Percentiles rank a stretch among this genome's conserved stretches.
These are phyloP conservation scores for Prionailurus bengalensis DNA, from an alignment of 2,113 vertebrate genomes.

Conservation along the genomic window DNA sequence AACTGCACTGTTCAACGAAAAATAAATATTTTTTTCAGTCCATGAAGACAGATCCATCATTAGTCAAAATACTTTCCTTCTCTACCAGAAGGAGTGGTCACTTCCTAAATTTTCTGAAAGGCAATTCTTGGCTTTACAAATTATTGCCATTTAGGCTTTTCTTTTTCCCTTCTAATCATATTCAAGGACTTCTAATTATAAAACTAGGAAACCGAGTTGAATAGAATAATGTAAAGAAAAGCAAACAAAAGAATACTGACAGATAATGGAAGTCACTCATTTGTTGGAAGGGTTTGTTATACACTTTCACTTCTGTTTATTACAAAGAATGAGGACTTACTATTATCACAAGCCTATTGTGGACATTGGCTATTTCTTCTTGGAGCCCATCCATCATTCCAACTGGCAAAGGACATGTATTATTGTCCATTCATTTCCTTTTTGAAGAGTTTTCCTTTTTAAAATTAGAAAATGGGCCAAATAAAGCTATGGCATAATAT, in stretches of 20 bases:
- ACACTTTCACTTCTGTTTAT: constrained; percentile 18
- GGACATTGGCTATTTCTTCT: constrained; percentile 52
- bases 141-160: constrained; percentile 66
- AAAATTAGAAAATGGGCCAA: constrained; percentile 49
- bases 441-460: constrained; percentile 54
- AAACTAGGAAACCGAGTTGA: constrained; percentile 75
- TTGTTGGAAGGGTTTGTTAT: constrained; percentile 57
- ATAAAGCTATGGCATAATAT: constrained; percentile 13
- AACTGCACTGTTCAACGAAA: constrained; percentile 29
- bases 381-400: constrained; percentile 75
- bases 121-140: constrained; percentile 76
- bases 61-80: constrained; percentile 83
- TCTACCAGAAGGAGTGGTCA: constrained; percentile 79
- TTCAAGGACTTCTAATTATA: constrained; percentile 84
- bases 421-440: constrained; percentile 48
- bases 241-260: constrained; percentile 82
- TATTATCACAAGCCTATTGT: constrained; percentile 67
- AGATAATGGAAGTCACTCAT: constrained; percentile 70
- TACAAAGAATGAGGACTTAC: constrained; percentile 40
- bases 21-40: constrained; percentile 27
- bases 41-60: constrained; percentile 57
- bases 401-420: neutral
- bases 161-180: constrained; percentile 6
- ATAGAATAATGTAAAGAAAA: constrained; percentile 76
- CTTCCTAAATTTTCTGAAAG: constrained; percentile 84